These are phyloP conservation scores for Fulica atra DNA, from an alignment of 2,113 vertebrate species.

Conservation along the genomic window DNA sequence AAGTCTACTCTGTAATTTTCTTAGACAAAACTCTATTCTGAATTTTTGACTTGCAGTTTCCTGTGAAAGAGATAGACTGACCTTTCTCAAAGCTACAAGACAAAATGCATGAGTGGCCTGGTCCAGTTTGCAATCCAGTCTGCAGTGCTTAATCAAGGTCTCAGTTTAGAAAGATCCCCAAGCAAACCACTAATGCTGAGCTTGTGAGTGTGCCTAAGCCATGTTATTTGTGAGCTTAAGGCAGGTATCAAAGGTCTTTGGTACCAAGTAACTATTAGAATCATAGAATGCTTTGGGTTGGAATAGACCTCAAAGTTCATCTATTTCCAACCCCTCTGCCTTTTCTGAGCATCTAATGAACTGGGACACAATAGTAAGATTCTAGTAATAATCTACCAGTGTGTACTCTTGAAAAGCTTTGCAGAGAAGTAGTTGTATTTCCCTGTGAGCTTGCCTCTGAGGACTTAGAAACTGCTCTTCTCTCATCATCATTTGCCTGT, in stretches of 20 bases:
- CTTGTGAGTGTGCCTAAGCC: accelerated
- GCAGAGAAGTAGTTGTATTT: not conserved
- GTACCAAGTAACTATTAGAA: not conserved
- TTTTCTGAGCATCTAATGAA: not conserved
- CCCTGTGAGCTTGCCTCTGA: not conserved
- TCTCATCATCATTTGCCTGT: not conserved
- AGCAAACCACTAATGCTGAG: not conserved
- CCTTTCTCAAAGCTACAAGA: not conserved
- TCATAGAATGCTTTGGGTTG: no score
- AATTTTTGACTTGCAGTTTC: not conserved
- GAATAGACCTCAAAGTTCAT: no score
- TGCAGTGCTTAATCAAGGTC: not conserved
- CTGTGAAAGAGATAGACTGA: not conserved
- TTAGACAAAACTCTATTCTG: not conserved
- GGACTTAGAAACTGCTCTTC: not conserved
- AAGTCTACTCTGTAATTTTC: not conserved
- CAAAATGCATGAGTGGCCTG: not conserved
- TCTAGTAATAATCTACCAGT: not conserved
- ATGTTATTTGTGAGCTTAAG: accelerated
- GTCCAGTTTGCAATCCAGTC: not conserved
- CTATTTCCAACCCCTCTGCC: no score
- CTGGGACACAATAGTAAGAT: not conserved
- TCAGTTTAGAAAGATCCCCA: not conserved
- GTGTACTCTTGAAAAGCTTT: not conserved
- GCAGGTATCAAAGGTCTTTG: not conserved